Evolutionary conservation across 2,888 invertebrate genomes (phyloP), one percentile per base, ranked within the genome.

Genomic region (Macrosoma leucophasiata): DNA sequence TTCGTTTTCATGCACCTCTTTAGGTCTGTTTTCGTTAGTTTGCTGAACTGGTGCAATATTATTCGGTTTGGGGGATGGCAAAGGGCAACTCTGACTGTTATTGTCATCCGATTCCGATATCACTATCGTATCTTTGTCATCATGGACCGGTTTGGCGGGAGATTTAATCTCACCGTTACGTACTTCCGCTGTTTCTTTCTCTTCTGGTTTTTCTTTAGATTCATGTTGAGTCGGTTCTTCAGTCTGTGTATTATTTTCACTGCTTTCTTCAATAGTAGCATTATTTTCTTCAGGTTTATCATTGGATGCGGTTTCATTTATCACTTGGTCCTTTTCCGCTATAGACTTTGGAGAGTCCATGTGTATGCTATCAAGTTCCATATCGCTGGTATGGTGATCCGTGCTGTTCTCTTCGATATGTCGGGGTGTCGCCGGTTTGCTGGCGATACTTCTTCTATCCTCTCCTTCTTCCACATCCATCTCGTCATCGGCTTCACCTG

Each of bases 401-500:
- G 82, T 82, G 48, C 79, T 79, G 35, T 78, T 79, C 14, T 78
- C 81, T 47, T 79, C 81, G 1, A 73, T 44, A 2, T 56, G 65
- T 15, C 58, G 53, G 1, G 81, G 82, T 2, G 76, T 64, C 0
- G 71, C 62, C 0, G 77, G 74, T 44, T 77, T 77, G 32, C 73
- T 74, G n/a, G 70, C 62, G 32, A 73, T 62, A 33, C 70, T 76
- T 19, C 60, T 63, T 32, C 59, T 62, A 26, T 85, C 79, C 21
- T 87, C 86, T 3, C 82, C 69, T 57, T 88, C 88, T 36, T 88
- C 88, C 18, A 87, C 87, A 45, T 89, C 89, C 89, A 89, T 88
- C 59, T 89, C 89, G 59, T 89, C 89, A 52, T 89, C 89, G 13
- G 89, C 89, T 58, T 89, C 89, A 1, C 88, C 88, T 4, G 88